Base-by-base conservation (phyloP, 1,140 invertebrate species). In the Lithobius niger region DNA sequence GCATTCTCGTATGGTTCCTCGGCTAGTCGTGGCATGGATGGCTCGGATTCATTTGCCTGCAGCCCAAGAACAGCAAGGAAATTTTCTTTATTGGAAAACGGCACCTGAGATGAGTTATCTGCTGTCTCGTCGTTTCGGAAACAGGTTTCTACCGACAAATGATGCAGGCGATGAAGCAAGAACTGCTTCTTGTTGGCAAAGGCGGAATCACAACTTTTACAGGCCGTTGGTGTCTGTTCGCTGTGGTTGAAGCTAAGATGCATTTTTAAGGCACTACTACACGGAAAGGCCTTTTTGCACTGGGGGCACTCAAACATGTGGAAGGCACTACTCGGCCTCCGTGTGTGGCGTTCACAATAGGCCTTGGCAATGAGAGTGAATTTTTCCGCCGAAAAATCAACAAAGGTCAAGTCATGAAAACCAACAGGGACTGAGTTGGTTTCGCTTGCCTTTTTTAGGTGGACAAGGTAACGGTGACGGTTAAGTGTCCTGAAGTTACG, bases 11-110 rank as follows among this genome's bases (percentile, higher is more conserved):
- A 61, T 21, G 40, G 42, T 24, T 58, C 58, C 47, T 63, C 54
- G 52, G 45, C 27, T 27, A 36, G 10, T 50, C 52, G 27, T 62
- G 57, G 15, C 53, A 54, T 10, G 10, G 13, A 15, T 26, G 25
- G 13, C 25, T 13, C 27, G 16, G 56, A 49, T 24, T 59, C 59
- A 21, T 65, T 66, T 26, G 64, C 65, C 47, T 82, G 82, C 0
- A 91, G 71, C 62, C 88, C 81, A 15, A 91, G 71, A 26, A 83
- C 78, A 1, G 82, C 82, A 58, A 92, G 83, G 65, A 92, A 91
- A 47, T 87, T 80, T 27, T 83, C 80, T 43, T 86, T 76, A 16
- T 60, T 52, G 15, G 50, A n/a, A 22, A n/a, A 18, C n/a, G 52
- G 53, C 2, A 56, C 55, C n/a, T 52, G 27, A 31, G 57, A 36